Base-by-base conservation (phyloP, 2,797 vertebrate genomes). In the Myiotriccus ornatus region DNA sequence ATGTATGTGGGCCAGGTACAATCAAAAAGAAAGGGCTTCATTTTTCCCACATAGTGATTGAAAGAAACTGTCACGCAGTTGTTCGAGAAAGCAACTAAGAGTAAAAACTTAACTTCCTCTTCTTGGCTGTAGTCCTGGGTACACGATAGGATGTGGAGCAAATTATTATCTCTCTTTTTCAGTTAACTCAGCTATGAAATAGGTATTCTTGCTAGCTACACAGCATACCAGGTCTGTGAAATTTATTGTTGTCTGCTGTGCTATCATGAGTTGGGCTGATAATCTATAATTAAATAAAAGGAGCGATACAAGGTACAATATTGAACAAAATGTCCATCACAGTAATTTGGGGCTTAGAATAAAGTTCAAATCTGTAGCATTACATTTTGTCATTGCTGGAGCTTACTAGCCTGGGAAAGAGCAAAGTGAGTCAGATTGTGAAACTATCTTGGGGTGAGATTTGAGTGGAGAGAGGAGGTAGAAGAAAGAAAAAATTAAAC, bases 101-200 rank as follows among this genome's bases (percentile, higher is more conserved):
- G 75, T 92, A 84, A 92, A 87, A 95, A 87, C 83, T 80, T 77
- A 46, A 84, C 88, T 95, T 96, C 86, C 83, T 93, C 77, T 90
- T 89, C 76, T 84, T 89, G 81, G 24, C 41, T 81, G 19, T 91
- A 7, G 50, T 57, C 69, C 35, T 78, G 60, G 63, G 34, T 80
- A 24, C 43, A n/a, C 0, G 0, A 10, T 92, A 71, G 67, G n/a
- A 77, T 64, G 70, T 41, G 73, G 57, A 34, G 10, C 53, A 87
- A 75, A 80, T 87, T 35, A 50, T 62, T 81, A 50, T 67, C 63
- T 25, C 30, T 86, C 47, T 74, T 87, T 93, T 87, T 84, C 47
- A 24, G 46, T 89, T 80, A 80, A 53, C 20, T 20, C 28, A 46
- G 78, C 35, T 50, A 17, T 56, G 69, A 81, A 93, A 56, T 43